Evolutionary conservation across 2,113 vertebrate genomes (phyloP).

Genomic region (Amazona vittata): DNA sequence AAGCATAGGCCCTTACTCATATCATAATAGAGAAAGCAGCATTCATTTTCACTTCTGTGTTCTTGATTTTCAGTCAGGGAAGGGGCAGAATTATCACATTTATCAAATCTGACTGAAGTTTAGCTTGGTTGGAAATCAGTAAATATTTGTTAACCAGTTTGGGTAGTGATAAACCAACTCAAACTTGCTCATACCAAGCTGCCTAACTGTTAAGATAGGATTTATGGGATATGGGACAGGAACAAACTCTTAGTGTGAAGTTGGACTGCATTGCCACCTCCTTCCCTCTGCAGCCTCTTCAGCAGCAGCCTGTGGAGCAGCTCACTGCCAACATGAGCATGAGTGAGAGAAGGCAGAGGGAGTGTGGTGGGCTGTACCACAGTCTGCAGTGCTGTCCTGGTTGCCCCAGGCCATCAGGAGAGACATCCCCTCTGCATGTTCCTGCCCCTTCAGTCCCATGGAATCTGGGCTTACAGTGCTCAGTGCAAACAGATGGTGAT

Average conservation of each 20-base stretch:
- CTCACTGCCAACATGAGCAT: accelerated
- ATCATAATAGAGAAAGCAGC: background rate
- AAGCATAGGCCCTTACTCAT: background rate
- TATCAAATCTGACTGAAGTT: background rate
- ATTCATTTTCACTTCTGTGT: background rate
- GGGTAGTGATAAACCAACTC: background rate
- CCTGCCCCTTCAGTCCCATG: background rate
- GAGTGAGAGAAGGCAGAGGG: background rate
- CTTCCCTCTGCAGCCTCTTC: background rate
- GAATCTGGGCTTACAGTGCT: background rate
- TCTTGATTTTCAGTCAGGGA: background rate
- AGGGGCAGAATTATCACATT: background rate
- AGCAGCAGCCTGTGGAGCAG: background rate
- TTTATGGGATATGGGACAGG: background rate
- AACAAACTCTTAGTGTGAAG: background rate
- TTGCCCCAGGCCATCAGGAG: background rate
- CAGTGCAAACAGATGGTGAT: background rate
- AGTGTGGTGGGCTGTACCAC: background rate
- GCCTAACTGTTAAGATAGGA: background rate
- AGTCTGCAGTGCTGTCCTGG: background rate
- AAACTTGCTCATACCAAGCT: background rate
- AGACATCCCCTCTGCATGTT: background rate
- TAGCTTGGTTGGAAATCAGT: background rate
- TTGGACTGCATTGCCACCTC: background rate
- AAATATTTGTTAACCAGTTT: background rate